Conservation (phyloP, 2,797 vertebrate species). For the Crypturellus tataupa region DNA sequence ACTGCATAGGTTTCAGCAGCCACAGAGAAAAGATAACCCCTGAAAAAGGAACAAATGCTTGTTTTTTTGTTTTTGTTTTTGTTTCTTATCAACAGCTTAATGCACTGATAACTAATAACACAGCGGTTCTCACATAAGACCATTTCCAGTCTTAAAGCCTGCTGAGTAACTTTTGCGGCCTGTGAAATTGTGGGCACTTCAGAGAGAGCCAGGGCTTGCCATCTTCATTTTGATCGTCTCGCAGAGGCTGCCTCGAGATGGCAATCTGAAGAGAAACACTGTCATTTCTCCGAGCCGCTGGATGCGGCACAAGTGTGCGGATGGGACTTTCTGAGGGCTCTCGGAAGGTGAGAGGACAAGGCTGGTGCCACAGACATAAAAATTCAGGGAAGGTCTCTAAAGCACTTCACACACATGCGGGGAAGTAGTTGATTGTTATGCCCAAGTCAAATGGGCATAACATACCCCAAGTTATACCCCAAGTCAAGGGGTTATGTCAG, state of each 20-base stretch:
- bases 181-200: background rate
- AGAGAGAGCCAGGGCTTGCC: background rate
- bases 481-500: background rate
- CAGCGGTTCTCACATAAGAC: background rate
- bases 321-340: background rate
- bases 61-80: background rate
- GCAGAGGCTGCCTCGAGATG: conserved; percentile 33
- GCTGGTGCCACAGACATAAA: background rate
- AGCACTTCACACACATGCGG: background rate
- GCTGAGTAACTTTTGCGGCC: background rate
- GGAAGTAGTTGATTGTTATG: background rate
- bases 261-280: conserved; percentile 25
- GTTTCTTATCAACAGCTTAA: background rate
- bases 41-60: background rate
- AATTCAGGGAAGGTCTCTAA: background rate
- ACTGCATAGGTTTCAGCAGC: background rate
- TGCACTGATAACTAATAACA: background rate
- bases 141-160: background rate
- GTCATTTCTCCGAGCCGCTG: background rate
- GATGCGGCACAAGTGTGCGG: background rate
- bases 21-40: background rate
- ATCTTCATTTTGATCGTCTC: conserved; percentile 46
- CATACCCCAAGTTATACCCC: too few species aligned
- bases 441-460: background rate
- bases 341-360: background rate